Evolutionary conservation across 1,140 invertebrate genomes (phyloP).

Genomic region (Micrasema minimum): DNA sequence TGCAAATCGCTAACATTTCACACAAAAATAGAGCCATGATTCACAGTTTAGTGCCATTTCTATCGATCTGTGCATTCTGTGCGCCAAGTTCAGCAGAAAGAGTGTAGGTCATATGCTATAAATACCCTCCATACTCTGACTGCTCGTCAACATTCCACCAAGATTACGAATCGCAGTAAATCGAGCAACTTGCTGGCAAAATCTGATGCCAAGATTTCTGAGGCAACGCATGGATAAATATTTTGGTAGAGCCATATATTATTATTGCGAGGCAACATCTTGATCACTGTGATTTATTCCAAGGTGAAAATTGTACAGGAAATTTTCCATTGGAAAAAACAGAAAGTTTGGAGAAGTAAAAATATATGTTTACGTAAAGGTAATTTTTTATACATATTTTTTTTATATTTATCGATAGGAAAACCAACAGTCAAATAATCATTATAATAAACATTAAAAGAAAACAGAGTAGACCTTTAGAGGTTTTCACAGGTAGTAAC

Average conservation of each 20-base stretch:
- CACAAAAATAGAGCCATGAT: conserved; percentile 10
- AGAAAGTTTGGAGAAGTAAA: too few species aligned
- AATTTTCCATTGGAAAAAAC: conserved; percentile 6
- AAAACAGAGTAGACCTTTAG: too few species aligned
- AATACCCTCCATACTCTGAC: conserved; percentile 23
- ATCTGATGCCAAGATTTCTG: conserved; percentile 28
- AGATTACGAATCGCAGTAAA: conserved; percentile 14
- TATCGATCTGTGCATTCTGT: conserved; percentile 34
- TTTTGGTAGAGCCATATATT: conserved; percentile 8
- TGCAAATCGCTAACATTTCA: conserved; percentile 9
- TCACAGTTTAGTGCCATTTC: conserved; percentile 9
- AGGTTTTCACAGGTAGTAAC: too few species aligned
- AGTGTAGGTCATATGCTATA: conserved; percentile 33
- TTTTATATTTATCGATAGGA: too few species aligned
- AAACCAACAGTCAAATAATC: too few species aligned
- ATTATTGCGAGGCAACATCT: too few species aligned
- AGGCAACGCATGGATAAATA: conserved; percentile 21
- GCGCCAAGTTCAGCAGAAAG: conserved; percentile 24
- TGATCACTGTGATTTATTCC: too few species aligned
- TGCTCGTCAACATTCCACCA: conserved; percentile 29
- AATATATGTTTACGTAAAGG: too few species aligned
- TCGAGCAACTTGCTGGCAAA: conserved; percentile 8
- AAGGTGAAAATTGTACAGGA: too few species aligned
- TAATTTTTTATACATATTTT: too few species aligned
- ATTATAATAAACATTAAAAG: too few species aligned